Evolutionary conservation across 2,113 vertebrate species (phyloP).

Genomic region (Calidris pugnax): DNA sequence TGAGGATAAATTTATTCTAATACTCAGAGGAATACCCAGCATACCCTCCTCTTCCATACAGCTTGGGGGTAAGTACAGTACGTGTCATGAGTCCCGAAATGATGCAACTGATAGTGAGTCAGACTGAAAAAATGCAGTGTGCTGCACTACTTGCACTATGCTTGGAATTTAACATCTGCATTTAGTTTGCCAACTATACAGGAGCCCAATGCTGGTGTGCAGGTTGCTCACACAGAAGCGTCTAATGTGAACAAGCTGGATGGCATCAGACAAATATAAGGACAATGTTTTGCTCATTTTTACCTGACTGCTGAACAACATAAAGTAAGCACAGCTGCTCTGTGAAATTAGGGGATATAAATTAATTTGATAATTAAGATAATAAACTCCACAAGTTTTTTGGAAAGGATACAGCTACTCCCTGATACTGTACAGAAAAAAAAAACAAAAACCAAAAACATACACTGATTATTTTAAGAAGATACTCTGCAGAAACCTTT

Average conservation of each 20-base stretch:
- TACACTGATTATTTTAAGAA: background rate
- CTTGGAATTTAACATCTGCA: background rate
- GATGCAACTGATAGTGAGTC: background rate
- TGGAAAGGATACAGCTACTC: background rate
- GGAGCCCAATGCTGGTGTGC: background rate
- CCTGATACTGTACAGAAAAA: background rate
- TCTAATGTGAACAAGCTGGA: background rate
- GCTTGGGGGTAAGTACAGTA: slow-evolving; percentile 26
- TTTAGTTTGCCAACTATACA: background rate
- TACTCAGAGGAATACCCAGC: slow-evolving; percentile 38
- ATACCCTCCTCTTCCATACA: slow-evolving; percentile 10
- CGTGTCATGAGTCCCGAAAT: background rate
- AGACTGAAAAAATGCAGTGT: background rate
- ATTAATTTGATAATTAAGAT: slow-evolving; percentile 19
- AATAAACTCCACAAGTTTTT: background rate
- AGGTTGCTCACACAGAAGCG: background rate
- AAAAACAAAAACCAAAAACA: no score
- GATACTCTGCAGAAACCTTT: background rate
- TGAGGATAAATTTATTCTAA: slow-evolving; percentile 27
- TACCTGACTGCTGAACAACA: background rate
- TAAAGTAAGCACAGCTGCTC: slow-evolving; percentile 9
- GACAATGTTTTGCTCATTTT: background rate
- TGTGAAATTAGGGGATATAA: slow-evolving; percentile 16
- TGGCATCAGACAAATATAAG: background rate
- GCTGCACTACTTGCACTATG: background rate